A percentile compares a stretch with the other conserved stretches of the same genome.
Evolutionary conservation across 1,140 invertebrate species (phyloP).

Genomic region (Microplitis mediator): DNA sequence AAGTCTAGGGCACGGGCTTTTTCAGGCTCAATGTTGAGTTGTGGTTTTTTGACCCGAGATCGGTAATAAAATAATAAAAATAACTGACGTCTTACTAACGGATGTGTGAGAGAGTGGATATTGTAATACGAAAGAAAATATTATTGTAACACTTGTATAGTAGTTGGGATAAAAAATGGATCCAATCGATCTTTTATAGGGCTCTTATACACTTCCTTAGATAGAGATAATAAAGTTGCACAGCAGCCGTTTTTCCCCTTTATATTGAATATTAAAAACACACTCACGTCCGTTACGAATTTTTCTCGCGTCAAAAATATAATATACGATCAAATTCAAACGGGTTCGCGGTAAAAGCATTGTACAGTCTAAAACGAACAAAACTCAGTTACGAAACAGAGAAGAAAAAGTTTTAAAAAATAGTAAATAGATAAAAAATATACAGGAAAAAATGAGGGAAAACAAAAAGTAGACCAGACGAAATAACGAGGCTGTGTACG

Average conservation of each 20-base stretch:
- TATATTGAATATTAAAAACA: conserved; percentile 3
- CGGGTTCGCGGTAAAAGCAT: conserved; percentile 17
- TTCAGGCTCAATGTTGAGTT: too few relatives aligned
- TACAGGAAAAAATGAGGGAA: too few relatives aligned
- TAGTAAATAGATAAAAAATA: conserved; percentile 31
- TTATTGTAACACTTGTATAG: background rate
- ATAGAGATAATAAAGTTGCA: conserved; percentile 1
- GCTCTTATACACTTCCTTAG: background rate
- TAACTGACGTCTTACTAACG: too few relatives aligned
- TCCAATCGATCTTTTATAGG: background rate
- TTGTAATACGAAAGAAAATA: too few relatives aligned
- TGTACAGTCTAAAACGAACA: conserved; percentile 33
- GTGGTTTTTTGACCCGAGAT: too few relatives aligned
- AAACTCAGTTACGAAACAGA: conserved; percentile 31
- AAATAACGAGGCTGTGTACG: conserved; percentile 41
- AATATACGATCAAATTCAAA: conserved; percentile 34
- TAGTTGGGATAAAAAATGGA: background rate
- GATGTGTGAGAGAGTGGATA: too few relatives aligned
- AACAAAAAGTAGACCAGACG: conserved; percentile 49
- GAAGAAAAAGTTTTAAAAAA: conserved; percentile 15
- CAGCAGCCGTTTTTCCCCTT: background rate
- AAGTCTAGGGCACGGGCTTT: too few relatives aligned
- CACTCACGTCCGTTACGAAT: background rate
- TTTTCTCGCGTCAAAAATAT: background rate
- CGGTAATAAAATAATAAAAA: too few relatives aligned